Base-by-base conservation (phyloP, 1,140 invertebrate genomes). In the Tribolium castaneum region DNA sequence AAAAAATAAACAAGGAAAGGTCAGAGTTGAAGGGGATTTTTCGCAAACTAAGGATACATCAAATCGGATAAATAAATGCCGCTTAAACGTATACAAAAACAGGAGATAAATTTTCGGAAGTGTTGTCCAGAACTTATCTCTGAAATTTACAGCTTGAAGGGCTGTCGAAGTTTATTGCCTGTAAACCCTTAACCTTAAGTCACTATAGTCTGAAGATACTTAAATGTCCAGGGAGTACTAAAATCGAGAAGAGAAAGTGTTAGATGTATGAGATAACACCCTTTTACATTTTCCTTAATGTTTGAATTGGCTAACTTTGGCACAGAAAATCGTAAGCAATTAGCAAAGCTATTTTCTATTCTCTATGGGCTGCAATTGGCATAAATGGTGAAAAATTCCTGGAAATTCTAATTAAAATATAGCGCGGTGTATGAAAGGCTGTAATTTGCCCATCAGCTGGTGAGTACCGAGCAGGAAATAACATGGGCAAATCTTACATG, bases 361-460 rank as follows among this genome's bases (percentile, higher is more conserved):
- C 3, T 30, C 25, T 30, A 30, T 4, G 0, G 25, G 25, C 25
- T 30, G 25, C 4, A 30, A 30, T 30, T 30, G 25, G 25, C 25
- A 30, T 30, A 30, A 50, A 50, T 3, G 7, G 16, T 14, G 7
- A 59, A 59, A 30, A 22, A 59, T 30, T 59, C 22, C 13, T 22
- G 22, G 19, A 59, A 59, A 22, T 59, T 59, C 19, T 59, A 59
- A 59, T 59, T 59, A 59, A 59, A 25, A 59, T 59, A 59, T 59
- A 59, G 16, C 19, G 10, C 16, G 19, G 7, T 22, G 19, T 59
- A 25, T 25, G 54, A 59, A 59, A 59, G 54, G 16, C 22, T n/a
- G 10, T 59, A 59, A 59, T 59, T 59, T 59, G 30, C 25, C 19
- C 54, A 59, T 59, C 54, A 59, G 14, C 22, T 22, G 7, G 9